Percentiles rank a stretch among this genome's conserved stretches.
These are phyloP conservation scores for Nothobranchius kuhntae DNA, from an alignment of 2,113 vertebrate genomes.

Conservation along the genomic window DNA sequence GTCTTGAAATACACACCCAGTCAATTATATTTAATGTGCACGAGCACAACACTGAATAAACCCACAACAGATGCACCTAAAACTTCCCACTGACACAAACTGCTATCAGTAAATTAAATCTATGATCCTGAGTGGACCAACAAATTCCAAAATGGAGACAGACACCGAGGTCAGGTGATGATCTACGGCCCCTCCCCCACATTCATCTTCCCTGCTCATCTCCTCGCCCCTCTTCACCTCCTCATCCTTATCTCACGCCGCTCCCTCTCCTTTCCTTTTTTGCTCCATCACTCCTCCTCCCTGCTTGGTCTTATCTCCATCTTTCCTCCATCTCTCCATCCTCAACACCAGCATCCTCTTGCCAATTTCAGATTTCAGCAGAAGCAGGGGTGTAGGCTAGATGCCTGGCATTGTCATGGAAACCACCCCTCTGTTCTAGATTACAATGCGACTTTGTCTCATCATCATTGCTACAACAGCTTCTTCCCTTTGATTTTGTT, in stretches of 20 bases:
- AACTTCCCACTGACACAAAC: constrained; percentile 60
- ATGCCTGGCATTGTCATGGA: constrained; percentile 77
- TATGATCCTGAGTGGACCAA: constrained; percentile 67
- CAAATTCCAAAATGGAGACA: constrained; percentile 68
- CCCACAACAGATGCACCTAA: neutral
- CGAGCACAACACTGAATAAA: neutral
- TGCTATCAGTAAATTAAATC: constrained; percentile 76
- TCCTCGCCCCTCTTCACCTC: constrained; percentile 27
- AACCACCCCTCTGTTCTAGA: constrained; percentile 71
- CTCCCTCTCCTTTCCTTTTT: constrained; percentile 54
- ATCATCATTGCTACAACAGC: constrained; percentile 46
- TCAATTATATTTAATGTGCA: constrained; percentile 2
- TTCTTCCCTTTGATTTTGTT: constrained; percentile 37
- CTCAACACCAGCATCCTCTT: constrained; percentile 56
- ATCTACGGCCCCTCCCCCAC: constrained; percentile 54
- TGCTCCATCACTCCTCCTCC: constrained; percentile 42
- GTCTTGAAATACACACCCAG: neutral
- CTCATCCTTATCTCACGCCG: constrained; percentile 34
- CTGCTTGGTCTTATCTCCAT: constrained; percentile 70
- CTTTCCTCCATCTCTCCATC: constrained; percentile 56
- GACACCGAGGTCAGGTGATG: constrained; percentile 71
- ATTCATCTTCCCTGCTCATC: constrained; percentile 58
- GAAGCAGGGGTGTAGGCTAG: constrained; percentile 67
- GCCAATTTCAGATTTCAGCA: constrained; percentile 72
- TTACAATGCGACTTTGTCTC: constrained; percentile 75